Evolutionary conservation across 2,113 vertebrate genomes (phyloP).

Genomic region (Ictalurus furcatus): DNA sequence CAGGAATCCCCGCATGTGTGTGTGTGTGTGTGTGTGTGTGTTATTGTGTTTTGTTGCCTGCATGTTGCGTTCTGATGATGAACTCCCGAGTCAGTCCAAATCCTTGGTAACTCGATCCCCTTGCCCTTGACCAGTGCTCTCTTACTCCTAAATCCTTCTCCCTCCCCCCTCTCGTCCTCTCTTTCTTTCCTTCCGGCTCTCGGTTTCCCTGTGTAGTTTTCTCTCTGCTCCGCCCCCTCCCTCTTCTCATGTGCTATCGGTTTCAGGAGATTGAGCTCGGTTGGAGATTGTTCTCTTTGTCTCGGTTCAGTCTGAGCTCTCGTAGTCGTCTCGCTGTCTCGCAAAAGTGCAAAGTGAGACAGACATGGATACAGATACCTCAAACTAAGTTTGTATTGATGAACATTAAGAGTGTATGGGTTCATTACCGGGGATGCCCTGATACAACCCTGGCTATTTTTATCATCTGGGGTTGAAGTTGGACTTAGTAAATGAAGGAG

Average conservation of each 20-base stretch:
- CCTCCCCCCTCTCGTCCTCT: not conserved
- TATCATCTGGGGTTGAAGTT: not conserved
- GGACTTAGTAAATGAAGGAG: not conserved
- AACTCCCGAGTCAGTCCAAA: not conserved
- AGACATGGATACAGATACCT: not conserved
- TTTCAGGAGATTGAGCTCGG: constrained; percentile 21
- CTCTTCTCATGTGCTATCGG: constrained; percentile 9
- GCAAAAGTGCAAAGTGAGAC: not conserved
- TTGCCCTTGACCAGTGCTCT: constrained; percentile 12
- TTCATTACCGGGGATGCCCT: not conserved
- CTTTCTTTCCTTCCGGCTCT: constrained; percentile 4
- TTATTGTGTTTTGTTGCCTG: not conserved
- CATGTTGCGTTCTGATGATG: not conserved
- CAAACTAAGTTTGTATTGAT: not conserved
- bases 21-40: not conserved
- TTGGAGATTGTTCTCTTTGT: constrained; percentile 23
- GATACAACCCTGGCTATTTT: not conserved
- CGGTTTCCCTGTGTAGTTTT: constrained; percentile 25
- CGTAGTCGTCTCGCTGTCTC: not conserved
- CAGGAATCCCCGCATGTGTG: not conserved
- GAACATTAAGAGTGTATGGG: not conserved
- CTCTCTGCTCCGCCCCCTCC: constrained; percentile 23
- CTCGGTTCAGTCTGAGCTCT: not conserved
- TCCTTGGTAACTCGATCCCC: constrained; percentile 26
- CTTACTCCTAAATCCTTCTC: constrained; percentile 1